Percentiles rank a stretch among this genome's conserved stretches.
Conservation (phyloP, 2,888 invertebrate genomes). For the Ariolimax columbianus region DNA sequence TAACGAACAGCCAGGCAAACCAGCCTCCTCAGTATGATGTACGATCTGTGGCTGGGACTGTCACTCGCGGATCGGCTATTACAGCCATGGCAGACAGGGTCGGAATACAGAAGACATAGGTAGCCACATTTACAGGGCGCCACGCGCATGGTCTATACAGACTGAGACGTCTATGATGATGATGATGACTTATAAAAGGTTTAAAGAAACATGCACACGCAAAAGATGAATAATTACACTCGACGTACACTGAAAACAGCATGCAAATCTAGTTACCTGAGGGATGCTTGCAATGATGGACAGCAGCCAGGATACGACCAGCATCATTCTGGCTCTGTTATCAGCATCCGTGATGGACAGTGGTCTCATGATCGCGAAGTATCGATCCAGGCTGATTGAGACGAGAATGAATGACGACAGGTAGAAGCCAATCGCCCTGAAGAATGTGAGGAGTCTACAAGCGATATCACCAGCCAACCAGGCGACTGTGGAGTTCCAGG, state of each 20-base stretch:
- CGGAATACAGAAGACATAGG: too few relatives aligned
- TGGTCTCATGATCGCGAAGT: constrained; percentile 71
- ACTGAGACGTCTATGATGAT: too few relatives aligned
- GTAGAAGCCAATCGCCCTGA: constrained; percentile 88
- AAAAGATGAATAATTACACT: not conserved
- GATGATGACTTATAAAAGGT: too few relatives aligned
- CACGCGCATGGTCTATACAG: too few relatives aligned
- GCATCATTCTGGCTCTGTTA: constrained; percentile 68
- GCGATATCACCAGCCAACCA: constrained; percentile 87
- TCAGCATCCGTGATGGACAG: constrained; percentile 69
- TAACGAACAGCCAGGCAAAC: too few relatives aligned
- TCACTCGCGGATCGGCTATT: too few relatives aligned
- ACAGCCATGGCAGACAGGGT: too few relatives aligned
- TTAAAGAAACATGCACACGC: not conserved
- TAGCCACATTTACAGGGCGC: too few relatives aligned
- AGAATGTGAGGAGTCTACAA: constrained; percentile 86
- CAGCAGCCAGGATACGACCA: constrained; percentile 66
- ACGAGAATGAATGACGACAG: constrained; percentile 87
- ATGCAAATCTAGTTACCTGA: constrained; percentile 62
- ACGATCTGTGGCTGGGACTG: too few relatives aligned
- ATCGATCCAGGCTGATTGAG: constrained; percentile 83
- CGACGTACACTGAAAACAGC: not conserved
- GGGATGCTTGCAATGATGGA: constrained; percentile 69
- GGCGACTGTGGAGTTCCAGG: constrained; percentile 87
- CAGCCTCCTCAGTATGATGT: too few relatives aligned